phyloP scores from a whole-genome alignment of 2,113 vertebrate species.

The Butastur rufipennis region DNA sequence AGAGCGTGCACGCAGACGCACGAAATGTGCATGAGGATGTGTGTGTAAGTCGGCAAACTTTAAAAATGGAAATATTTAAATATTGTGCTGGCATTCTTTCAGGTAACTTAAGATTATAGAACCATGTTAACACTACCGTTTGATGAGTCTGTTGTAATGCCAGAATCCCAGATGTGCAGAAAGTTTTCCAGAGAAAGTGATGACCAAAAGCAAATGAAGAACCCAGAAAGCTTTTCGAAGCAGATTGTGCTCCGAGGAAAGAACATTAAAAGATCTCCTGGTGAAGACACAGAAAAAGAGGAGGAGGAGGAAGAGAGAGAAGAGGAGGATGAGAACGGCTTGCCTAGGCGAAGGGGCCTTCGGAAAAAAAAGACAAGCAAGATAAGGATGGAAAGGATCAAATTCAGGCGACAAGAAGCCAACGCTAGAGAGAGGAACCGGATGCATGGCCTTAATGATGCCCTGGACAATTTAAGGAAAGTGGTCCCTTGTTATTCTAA shows the following conservation, averaged over 20 bases:
- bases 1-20: not conserved
- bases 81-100: slow-evolving; percentile 78
- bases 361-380: slow-evolving; percentile 92
- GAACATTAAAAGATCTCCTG: slow-evolving; percentile 81
- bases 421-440: slow-evolving; percentile 92
- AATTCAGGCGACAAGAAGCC: slow-evolving; percentile 91
- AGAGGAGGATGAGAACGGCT: slow-evolving; percentile 86
- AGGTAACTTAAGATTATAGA: slow-evolving; percentile 80
- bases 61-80: slow-evolving; percentile 70
- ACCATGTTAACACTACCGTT: slow-evolving; percentile 98
- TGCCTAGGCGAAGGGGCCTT: slow-evolving; percentile 86
- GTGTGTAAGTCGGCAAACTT: slow-evolving; percentile 59
- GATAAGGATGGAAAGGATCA: slow-evolving; percentile 86
- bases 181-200: slow-evolving; percentile 88
- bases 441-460: slow-evolving; percentile 96
- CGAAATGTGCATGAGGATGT: slow-evolving; percentile 26
- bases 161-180: slow-evolving; percentile 91
- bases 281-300: slow-evolving; percentile 88
- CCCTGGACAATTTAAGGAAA: slow-evolving; percentile 96
- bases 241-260: slow-evolving; percentile 78
- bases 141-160: slow-evolving; percentile 93
- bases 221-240: slow-evolving; percentile 80
- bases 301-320: slow-evolving; percentile 86
- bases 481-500: slow-evolving; percentile 99
- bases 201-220: slow-evolving; percentile 84